Percentiles rank a stretch among this genome's conserved stretches.
These are phyloP conservation scores for Drosophila tanythrix DNA, from an alignment of 2,888 invertebrate genomes.

Conservation along the genomic window DNA sequence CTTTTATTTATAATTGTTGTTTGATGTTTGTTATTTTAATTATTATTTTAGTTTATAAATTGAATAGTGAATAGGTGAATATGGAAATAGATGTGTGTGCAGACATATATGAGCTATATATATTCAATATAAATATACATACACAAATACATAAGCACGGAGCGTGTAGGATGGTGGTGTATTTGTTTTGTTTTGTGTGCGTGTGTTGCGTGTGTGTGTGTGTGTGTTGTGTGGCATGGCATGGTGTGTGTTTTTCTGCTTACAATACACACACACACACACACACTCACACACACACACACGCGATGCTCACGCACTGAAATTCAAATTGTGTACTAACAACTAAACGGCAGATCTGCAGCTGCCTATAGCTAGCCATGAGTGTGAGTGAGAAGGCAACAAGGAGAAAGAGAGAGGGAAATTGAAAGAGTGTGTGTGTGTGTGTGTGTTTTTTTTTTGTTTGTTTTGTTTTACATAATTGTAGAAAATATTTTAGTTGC, in stretches of 20 bases:
- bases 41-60: slow-evolving; percentile 45
- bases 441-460: slow-evolving; percentile 5
- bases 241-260: slow-evolving; percentile 2
- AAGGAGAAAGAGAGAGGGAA: neutral
- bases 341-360: slow-evolving; percentile 72
- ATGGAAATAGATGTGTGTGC: slow-evolving; percentile 33
- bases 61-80: slow-evolving; percentile 41
- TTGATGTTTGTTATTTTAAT: slow-evolving; percentile 38
- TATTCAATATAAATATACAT: slow-evolving; percentile 53
- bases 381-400: slow-evolving; percentile 41
- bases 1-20: slow-evolving; percentile 42
- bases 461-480: slow-evolving; percentile 21
- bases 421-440: slow-evolving; percentile 1
- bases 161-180: slow-evolving; percentile 20
- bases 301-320: slow-evolving; percentile 33
- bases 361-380: slow-evolving; percentile 77
- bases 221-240: slow-evolving; percentile 9
- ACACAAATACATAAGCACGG: slow-evolving; percentile 37
- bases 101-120: slow-evolving; percentile 43
- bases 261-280: slow-evolving; percentile 1
- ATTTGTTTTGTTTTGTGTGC: slow-evolving; percentile 9
- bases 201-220: slow-evolving; percentile 13
- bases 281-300: slow-evolving; percentile 5
- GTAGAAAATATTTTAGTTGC: slow-evolving; percentile 67
- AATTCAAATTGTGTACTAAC: slow-evolving; percentile 69